These are phyloP conservation scores for Todus mexicanus DNA, from an alignment of 2,797 vertebrate genomes.

Conservation along the genomic window DNA sequence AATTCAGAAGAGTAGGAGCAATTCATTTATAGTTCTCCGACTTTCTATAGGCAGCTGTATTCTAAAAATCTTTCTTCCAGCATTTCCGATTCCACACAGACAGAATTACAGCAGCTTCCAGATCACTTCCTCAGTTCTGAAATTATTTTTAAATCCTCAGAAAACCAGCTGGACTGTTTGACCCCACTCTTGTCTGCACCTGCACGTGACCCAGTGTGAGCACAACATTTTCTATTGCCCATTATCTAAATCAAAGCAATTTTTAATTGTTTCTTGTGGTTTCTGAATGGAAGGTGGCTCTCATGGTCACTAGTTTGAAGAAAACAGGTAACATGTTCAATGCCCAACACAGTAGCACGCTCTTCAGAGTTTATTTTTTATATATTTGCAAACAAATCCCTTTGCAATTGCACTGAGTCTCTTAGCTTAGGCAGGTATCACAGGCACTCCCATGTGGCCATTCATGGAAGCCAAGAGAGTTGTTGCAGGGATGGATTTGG, in stretches of 20 bases:
- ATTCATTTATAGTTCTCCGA: not conserved
- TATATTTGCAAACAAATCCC: not conserved
- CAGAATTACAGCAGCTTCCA: not conserved
- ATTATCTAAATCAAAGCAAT: not conserved
- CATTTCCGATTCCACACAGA: not conserved
- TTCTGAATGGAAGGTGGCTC: not conserved
- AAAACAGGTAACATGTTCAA: not conserved
- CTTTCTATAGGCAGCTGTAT: not conserved
- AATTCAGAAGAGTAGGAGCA: not conserved
- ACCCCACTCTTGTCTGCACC: not conserved
- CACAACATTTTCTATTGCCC: not conserved
- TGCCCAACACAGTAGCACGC: not conserved
- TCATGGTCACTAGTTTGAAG: not conserved
- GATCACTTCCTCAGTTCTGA: not conserved
- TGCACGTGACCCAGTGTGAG: not conserved
- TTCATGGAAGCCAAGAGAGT: constrained; percentile 43
- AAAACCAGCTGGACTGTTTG: not conserved
- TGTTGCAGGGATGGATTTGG: constrained; percentile 40
- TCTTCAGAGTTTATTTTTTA: constrained; percentile 7
- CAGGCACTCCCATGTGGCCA: constrained; percentile 34
- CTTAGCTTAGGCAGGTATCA: constrained; percentile 1
- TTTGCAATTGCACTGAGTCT: not conserved
- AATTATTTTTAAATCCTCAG: not conserved
- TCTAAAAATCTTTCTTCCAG: not conserved
- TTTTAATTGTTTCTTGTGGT: not conserved